Evolutionary conservation across 2,797 vertebrate genomes (phyloP), one percentile per base, ranked within the genome.

Genomic region (Trachops cirrhosus): DNA sequence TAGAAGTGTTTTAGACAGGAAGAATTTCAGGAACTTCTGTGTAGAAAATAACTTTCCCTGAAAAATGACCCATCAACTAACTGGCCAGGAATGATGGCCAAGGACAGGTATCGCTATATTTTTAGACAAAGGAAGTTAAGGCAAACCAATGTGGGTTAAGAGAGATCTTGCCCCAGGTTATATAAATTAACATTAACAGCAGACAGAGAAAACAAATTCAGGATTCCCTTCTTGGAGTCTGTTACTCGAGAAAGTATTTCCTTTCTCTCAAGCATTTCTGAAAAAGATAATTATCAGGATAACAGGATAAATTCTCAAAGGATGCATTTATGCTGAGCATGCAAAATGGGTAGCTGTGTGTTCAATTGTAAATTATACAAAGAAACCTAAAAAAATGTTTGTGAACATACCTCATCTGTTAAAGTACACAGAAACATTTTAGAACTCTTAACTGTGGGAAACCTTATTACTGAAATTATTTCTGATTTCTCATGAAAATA

Each of bases 281-380:
- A 83, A 90, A 89, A 90, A 96, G 92, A 96, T 90, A 97, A 90
- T 92, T 94, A 93, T 95, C 87, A 90, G 57, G 50, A 96, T 88
- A 91, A 89, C 70, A 93, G 83, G 44, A 94, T 89, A 96, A 89
- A 84, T 79, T 93, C 89, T 91, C 79, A 85, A 96, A 93, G 68
- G 73, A 88, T 52, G 67, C 50, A 95, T 44, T 91, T 80, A 84
- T 34, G 46, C 68, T 96, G 46, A 97, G 86, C 91, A 77, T 89
- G 62, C 70, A 93, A 97, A 95, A 96, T 86, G 83, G 70, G 67
- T 77, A 93, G 86, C 50, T 88, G 79, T 86, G 77, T 34, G 70
- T 75, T n/a, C 26, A 77, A 91, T 2, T 80, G 68, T 90, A 78
- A 96, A 95, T 84, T 92, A 93, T 12, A 83, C 21, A 82, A 86